phyloP scores from a whole-genome alignment of 1,140 invertebrate species.

The Ruditapes philippinarum region DNA sequence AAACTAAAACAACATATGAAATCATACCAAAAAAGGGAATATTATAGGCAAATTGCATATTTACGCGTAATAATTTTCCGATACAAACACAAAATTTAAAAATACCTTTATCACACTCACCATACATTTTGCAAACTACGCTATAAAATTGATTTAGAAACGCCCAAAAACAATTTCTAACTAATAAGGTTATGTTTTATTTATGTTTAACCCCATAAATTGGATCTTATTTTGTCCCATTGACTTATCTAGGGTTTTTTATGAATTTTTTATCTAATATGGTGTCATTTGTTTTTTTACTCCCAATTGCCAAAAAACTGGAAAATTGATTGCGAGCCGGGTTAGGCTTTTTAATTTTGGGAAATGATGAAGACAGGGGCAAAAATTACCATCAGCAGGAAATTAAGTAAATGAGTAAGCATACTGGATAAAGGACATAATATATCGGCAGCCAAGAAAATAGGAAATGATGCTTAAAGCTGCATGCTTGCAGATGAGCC shows the following conservation, averaged over 20 bases:
- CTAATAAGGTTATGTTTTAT: constrained; percentile 18
- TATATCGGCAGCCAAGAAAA: too few relatives aligned
- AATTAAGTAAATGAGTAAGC: background rate
- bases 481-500: too few relatives aligned
- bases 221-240: background rate
- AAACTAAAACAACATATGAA: too few relatives aligned
- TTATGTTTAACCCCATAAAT: background rate
- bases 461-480: too few relatives aligned
- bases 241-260: too few relatives aligned
- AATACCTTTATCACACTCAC: background rate
- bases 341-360: background rate
- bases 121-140: too few relatives aligned
- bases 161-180: background rate
- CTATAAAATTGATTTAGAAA: too few relatives aligned
- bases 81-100: background rate
- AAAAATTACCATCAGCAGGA: background rate
- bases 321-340: background rate
- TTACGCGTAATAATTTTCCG: too few relatives aligned
- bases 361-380: background rate
- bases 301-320: background rate
- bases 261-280: background rate
- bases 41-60: too few relatives aligned
- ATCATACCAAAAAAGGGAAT: too few relatives aligned
- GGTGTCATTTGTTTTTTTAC: background rate
- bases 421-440: too few relatives aligned